Evolutionary conservation across 2,797 vertebrate species (phyloP).

Genomic region (Molossus molossus): DNA sequence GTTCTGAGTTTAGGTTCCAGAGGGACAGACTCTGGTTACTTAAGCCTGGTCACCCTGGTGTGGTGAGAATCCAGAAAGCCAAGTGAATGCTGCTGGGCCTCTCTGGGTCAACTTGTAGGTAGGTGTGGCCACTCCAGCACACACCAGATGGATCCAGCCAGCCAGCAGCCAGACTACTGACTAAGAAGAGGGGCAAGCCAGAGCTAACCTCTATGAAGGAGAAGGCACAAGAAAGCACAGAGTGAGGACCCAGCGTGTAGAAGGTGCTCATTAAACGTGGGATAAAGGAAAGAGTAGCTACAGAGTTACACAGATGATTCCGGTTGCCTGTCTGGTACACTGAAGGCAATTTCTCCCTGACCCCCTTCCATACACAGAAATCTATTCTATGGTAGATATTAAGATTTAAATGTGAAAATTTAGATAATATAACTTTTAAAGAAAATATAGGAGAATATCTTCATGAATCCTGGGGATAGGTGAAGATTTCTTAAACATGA

Average conservation of each 20-base stretch:
- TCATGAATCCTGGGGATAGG: not conserved
- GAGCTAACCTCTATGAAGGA: not conserved
- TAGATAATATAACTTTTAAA: conserved; percentile 36
- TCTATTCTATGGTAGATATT: not conserved
- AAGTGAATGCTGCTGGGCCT: not conserved
- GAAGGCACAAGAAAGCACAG: not conserved
- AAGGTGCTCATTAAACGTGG: not conserved
- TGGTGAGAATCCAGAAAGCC: not conserved
- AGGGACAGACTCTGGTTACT: not conserved
- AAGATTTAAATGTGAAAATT: conserved; percentile 4
- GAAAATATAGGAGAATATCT: conserved; percentile 26
- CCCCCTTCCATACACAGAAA: not conserved
- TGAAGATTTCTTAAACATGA: conserved; percentile 23
- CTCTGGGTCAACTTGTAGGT: not conserved
- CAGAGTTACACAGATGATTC: not conserved
- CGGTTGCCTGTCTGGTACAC: not conserved
- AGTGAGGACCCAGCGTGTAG: accelerated
- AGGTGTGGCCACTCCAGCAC: not conserved
- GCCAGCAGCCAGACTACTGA: not conserved
- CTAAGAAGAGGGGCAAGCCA: not conserved
- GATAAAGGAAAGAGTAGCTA: not conserved
- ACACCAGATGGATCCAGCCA: not conserved
- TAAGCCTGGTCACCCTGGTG: not conserved
- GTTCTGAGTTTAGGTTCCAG: not conserved
- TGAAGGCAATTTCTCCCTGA: not conserved